Base-by-base conservation (phyloP, 2,888 invertebrate species). In the Amorpha juglandis region DNA sequence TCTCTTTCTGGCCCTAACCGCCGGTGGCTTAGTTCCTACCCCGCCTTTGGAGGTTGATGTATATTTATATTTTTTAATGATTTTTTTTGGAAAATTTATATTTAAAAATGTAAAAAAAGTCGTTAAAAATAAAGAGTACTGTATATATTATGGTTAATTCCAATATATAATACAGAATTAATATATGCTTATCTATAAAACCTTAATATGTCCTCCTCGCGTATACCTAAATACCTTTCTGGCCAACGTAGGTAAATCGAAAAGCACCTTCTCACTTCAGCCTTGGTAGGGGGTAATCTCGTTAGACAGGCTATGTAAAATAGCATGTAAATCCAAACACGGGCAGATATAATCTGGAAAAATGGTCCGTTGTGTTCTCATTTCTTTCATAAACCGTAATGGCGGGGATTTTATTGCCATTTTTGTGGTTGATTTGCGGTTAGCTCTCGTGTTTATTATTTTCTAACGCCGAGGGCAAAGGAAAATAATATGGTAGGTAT, bases 331-430 rank as follows among this genome's bases (percentile, higher is more conserved):
- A 58, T 58, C 58, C 58, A 27, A 19, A 50, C 50, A 52, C 52
- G 6, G 58, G 47, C 63, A 67, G 78, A 80, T 78, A 74, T 79
- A 81, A 81, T 81, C 80, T 74, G 63, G 62, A 71, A 68, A 72
- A 78, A 81, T 75, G 77, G 73, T 70, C 52, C 64, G 55, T 42
- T 63, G 67, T 72, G 73, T 71, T 69, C 69, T 67, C 67, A 72
- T 69, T 66, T 67, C 42, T 58, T 71, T 69, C 69, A 67, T 67
- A 63, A 63, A 63, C 35, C 50, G 51, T 63, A 35, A 63, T 63
- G 19, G 38, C 45, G 63, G 58, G 16, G 38, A 8, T 45, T 51
- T 63, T 63, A 63, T 63, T 63, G 51, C 51, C 9, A 9, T 63
- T 63, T 63, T 50, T 35, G 50, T 35, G 35, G 16, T 50, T 50